A percentile compares a stretch with the other conserved stretches of the same genome.
phyloP scores from a whole-genome alignment of 1,140 invertebrate genomes.

The Caenorhabditis tropicalis region DNA sequence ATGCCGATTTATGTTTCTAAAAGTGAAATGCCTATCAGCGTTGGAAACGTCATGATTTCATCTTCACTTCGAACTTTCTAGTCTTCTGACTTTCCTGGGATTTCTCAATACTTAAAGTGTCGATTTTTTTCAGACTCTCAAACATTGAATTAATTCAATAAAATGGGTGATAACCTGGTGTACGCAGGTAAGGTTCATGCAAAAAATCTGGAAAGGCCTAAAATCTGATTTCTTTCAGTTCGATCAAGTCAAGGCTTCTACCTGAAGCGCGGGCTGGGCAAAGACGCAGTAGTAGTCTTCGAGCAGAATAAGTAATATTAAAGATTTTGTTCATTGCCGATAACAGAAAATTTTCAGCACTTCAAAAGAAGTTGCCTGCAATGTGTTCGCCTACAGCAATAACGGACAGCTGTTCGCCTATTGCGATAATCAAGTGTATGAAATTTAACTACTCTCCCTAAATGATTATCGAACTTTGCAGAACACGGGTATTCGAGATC shows the following conservation, averaged over 20 bases:
- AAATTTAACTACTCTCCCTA: not conserved
- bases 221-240: conserved; percentile 42
- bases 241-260: conserved; percentile 56
- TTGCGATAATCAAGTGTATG: conserved; percentile 47
- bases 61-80: not conserved
- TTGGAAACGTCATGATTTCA: not conserved
- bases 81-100: not conserved
- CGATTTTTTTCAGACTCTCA: not conserved
- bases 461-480: conserved; percentile 32
- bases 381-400: conserved; percentile 56
- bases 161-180: conserved; percentile 56
- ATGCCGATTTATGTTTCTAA: too few relatives aligned
- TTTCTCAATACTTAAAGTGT: not conserved
- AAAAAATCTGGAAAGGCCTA: not conserved
- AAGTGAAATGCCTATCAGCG: not conserved
- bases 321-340: not conserved
- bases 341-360: conserved; percentile 28
- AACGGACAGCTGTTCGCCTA: conserved; percentile 58
- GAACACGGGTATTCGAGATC: conserved; percentile 53
- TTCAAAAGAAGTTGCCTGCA: conserved; percentile 49
- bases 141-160: conserved; percentile 33
- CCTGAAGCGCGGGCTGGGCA: conserved; percentile 48
- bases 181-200: conserved; percentile 41
- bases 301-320: conserved; percentile 51
- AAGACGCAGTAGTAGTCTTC: conserved; percentile 30